These are phyloP conservation scores for Chaetoderma sp. DNA, from an alignment of 2,888 invertebrate species.

Conservation along the genomic window DNA sequence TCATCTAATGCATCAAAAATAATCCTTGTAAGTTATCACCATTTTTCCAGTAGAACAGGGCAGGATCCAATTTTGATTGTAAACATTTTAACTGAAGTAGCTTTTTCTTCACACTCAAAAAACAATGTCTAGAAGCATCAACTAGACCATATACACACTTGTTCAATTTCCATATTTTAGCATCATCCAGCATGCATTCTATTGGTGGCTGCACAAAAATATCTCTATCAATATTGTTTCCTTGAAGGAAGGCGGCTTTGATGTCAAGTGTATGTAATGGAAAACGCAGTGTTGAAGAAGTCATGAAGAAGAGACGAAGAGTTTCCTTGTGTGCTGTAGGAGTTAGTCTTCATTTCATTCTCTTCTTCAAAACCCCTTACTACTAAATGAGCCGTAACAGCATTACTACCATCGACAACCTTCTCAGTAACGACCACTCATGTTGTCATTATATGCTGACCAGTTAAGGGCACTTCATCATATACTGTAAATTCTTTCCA, in stretches of 20 bases:
- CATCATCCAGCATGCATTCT: not conserved
- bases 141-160: conserved; percentile 22
- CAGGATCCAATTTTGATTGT: conserved; percentile 32
- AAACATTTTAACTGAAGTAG: conserved; percentile 11
- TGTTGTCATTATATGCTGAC: not conserved
- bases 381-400: conserved; percentile 16
- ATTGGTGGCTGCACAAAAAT: conserved; percentile 10
- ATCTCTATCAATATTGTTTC: conserved; percentile 10
- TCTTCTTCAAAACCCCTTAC: conserved; percentile 24
- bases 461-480: not conserved
- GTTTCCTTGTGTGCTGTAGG: conserved; percentile 9
- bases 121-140: conserved; percentile 23
- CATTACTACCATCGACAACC: not conserved
- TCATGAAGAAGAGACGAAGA: conserved; percentile 6
- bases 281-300: not conserved
- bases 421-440: not conserved
- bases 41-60: conserved; percentile 32
- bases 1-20: conserved; percentile 35
- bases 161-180: conserved; percentile 15
- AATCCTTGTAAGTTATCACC: conserved; percentile 20
- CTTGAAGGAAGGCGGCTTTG: conserved; percentile 18
- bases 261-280: conserved; percentile 17
- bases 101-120: conserved; percentile 27
- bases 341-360: not conserved
- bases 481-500: not conserved